Conservation (phyloP, 2,888 invertebrate species). For the Platycheirus albimanus region DNA sequence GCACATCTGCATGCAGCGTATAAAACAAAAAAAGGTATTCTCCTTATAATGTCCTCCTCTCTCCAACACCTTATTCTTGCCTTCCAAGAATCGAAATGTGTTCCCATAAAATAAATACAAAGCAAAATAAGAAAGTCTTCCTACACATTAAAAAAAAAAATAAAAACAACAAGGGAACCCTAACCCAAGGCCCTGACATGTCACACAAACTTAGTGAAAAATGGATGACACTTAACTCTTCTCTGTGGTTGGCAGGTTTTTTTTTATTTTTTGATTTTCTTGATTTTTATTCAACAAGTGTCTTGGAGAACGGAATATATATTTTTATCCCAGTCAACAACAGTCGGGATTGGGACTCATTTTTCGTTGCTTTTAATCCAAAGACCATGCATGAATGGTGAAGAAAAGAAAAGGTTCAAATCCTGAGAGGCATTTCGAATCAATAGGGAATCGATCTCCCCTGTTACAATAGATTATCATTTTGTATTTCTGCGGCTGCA, state of each 20-base stretch:
- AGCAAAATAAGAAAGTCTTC: constrained; percentile 3
- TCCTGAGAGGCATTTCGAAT: constrained; percentile 64
- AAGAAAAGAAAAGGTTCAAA: constrained; percentile 41
- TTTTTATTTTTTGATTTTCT: background rate
- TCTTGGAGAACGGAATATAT: constrained; percentile 33
- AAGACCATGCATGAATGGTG: constrained; percentile 13
- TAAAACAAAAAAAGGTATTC: too few relatives aligned
- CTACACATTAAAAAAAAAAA: constrained; percentile 28
- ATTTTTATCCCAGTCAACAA: background rate
- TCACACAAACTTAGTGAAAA: constrained; percentile 72
- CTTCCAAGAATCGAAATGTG: background rate
- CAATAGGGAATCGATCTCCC: constrained; percentile 59
- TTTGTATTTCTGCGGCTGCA: constrained; percentile 13
- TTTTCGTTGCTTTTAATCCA: constrained; percentile 39
- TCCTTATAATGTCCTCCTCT: too few relatives aligned
- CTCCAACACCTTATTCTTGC: too few relatives aligned
- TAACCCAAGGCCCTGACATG: constrained; percentile 69
- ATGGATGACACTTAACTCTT: constrained; percentile 66
- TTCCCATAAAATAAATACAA: constrained; percentile 4
- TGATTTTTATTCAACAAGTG: constrained; percentile 49
- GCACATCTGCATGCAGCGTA: too few relatives aligned
- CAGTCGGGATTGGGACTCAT: constrained; percentile 19
- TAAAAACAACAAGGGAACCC: too few relatives aligned
- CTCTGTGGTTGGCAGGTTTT: constrained; percentile 10
- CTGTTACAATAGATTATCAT: constrained; percentile 56